Conservation (phyloP, 2,113 vertebrate genomes). For the Leucosticte australis region DNA sequence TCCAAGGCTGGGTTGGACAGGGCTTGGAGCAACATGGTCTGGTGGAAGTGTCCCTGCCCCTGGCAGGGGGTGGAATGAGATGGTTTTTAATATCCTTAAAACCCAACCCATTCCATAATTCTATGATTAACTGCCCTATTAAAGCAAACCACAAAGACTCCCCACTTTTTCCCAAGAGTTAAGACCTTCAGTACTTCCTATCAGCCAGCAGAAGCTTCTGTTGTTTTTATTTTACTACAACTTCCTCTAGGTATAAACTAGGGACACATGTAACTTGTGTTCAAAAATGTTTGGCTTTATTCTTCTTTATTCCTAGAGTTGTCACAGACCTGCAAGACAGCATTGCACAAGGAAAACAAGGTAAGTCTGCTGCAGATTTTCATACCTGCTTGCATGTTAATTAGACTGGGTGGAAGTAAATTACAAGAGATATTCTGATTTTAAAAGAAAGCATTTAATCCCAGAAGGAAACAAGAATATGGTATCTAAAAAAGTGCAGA, state of each 20-base stretch:
- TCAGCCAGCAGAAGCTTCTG: neutral
- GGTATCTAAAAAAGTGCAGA: neutral
- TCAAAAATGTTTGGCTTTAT: neutral
- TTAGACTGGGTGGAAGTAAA: neutral
- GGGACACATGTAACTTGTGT: accelerated
- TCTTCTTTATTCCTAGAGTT: neutral
- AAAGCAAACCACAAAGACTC: neutral
- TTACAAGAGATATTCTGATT: neutral
- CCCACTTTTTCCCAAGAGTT: neutral
- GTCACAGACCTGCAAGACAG: neutral
- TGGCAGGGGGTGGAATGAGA: neutral
- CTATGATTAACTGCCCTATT: neutral
- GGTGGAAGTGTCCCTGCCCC: neutral
- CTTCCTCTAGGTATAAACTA: neutral
- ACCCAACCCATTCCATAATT: neutral
- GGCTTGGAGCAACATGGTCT: neutral
- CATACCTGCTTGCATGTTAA: neutral
- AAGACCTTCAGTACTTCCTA: neutral
- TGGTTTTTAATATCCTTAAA: neutral
- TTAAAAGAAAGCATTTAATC: neutral
- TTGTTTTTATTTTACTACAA: neutral
- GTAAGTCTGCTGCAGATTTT: neutral
- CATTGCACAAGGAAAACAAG: neutral
- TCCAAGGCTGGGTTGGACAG: accelerated
- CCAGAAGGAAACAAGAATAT: neutral